Conservation (phyloP, 2,113 vertebrate genomes). For the Pygoscelis antarcticus region DNA sequence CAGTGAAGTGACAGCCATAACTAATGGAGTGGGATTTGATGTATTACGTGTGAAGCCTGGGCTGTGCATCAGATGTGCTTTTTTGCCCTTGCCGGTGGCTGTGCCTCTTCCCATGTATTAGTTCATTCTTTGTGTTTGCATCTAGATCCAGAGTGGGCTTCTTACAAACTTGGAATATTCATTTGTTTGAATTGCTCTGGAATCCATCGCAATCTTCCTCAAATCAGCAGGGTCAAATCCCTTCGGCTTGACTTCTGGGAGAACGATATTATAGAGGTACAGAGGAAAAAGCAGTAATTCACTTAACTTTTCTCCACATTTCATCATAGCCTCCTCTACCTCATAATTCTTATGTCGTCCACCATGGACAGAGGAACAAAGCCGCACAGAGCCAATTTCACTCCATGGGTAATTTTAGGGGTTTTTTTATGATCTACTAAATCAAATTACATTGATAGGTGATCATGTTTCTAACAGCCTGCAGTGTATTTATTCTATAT, state of each 20-base stretch:
- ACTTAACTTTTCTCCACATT: not conserved
- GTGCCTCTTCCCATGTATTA: not conserved
- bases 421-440: fast-evolving
- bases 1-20: not conserved
- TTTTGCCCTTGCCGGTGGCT: not conserved
- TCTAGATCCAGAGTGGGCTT: conserved; percentile 91
- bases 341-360: not conserved
- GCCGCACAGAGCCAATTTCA: not conserved
- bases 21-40: not conserved
- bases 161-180: conserved; percentile 88
- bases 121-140: not conserved
- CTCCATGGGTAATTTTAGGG: not conserved
- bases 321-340: not conserved
- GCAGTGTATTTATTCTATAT: not conserved
- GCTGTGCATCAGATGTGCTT: not conserved
- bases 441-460: not conserved
- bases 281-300: not conserved
- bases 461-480: not conserved
- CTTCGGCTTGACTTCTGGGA: conserved; percentile 92
- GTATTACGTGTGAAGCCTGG: not conserved
- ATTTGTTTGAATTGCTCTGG: conserved; percentile 91
- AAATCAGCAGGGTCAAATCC: conserved; percentile 87
- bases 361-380: not conserved
- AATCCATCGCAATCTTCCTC: conserved; percentile 86
- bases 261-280: conserved; percentile 85